Conservation (phyloP, 2,113 vertebrate species). For the Bettongia penicillata region DNA sequence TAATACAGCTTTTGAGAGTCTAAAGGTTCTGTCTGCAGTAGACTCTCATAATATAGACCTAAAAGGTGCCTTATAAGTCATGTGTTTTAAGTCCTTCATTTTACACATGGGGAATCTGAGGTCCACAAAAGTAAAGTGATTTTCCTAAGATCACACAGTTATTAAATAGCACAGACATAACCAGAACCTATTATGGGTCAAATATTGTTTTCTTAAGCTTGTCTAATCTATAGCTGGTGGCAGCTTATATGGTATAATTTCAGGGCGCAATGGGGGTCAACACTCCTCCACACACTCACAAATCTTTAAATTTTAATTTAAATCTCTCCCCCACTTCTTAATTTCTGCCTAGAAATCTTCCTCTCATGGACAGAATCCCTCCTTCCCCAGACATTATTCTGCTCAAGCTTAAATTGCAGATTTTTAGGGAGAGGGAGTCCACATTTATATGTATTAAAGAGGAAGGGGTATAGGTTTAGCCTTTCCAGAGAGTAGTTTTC, state of each 20-base stretch:
- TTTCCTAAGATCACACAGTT: background rate
- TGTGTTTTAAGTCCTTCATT: background rate
- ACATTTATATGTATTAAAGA: no score
- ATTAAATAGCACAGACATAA: background rate
- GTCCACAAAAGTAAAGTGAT: background rate
- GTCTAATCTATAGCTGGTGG: background rate
- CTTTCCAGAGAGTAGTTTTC: no score
- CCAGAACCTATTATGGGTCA: background rate
- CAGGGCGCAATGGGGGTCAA: no score
- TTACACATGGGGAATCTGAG: background rate
- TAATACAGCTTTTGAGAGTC: background rate
- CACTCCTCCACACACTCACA: no score
- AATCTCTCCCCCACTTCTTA: no score
- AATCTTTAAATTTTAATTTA: no score
- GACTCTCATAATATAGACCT: background rate
- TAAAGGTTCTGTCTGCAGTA: background rate
- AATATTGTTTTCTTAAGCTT: background rate
- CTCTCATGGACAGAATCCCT: no score
- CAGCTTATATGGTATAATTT: background rate
- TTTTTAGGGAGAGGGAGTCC: no score
- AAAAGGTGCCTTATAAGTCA: background rate
- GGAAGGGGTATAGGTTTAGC: no score
- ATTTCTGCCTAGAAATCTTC: no score
- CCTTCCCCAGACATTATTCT: no score
- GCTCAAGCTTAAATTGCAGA: no score